Percentiles rank a stretch among this genome's conserved stretches.
phyloP scores from a whole-genome alignment of 1,140 invertebrate species.

The Delia radicum region DNA sequence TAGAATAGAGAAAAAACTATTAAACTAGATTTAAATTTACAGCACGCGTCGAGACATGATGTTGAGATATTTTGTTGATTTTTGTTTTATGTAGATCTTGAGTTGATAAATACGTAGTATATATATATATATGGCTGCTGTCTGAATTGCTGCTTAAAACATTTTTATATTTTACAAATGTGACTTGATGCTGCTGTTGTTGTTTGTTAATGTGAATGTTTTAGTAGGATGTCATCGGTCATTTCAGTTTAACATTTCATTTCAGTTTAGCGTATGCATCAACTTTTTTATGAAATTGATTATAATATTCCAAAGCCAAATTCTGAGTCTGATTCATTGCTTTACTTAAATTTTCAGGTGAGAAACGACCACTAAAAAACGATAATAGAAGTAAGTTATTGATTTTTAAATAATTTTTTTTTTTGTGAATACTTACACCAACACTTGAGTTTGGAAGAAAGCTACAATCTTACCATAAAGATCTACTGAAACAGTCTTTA shows the following conservation, averaged over 20 bases:
- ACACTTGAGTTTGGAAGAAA: slow-evolving; percentile 71
- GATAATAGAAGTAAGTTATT: too few species aligned
- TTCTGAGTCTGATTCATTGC: slow-evolving; percentile 63
- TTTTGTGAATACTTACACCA: slow-evolving; percentile 70
- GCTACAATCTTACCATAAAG: slow-evolving; percentile 57
- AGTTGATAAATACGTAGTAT: neutral
- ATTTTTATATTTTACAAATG: slow-evolving; percentile 4
- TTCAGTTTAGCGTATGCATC: slow-evolving; percentile 68
- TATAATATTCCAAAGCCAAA: slow-evolving; percentile 61
- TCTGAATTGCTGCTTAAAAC: neutral
- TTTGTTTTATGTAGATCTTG: neutral
- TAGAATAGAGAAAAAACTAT: slow-evolving; percentile 5
- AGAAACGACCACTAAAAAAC: slow-evolving; percentile 69
- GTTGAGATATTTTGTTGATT: neutral
- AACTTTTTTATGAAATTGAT: slow-evolving; percentile 74
- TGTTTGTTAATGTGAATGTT: slow-evolving; percentile 29
- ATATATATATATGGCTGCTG: slow-evolving; percentile 21
- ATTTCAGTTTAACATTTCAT: slow-evolving; percentile 55
- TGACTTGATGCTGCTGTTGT: slow-evolving; percentile 8
- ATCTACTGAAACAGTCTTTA: slow-evolving; percentile 56
- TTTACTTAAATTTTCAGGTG: slow-evolving; percentile 71
- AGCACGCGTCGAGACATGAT: slow-evolving; percentile 7
- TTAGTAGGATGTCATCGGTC: slow-evolving; percentile 36
- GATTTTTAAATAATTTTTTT: too few species aligned
- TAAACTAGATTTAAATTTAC: slow-evolving; percentile 18